Conservation (phyloP, 2,888 invertebrate genomes). For the Phalera bucephala region DNA sequence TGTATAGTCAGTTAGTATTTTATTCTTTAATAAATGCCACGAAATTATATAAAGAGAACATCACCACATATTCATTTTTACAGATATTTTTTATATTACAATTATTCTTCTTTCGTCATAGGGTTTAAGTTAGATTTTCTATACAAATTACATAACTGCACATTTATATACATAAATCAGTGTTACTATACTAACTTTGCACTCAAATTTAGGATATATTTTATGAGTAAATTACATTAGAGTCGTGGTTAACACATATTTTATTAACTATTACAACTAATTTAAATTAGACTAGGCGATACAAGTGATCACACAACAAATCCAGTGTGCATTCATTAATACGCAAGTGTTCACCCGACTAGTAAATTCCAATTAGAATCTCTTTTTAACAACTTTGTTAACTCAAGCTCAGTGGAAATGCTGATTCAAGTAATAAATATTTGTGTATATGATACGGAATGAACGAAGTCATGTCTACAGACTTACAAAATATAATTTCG, state of each 20-base stretch:
- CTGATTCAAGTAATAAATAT: constrained; percentile 26
- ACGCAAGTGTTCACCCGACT: constrained; percentile 5
- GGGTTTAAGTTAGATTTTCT: neutral
- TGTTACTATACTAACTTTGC: constrained; percentile 9
- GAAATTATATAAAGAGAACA: too few species aligned
- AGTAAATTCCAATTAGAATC: too few species aligned
- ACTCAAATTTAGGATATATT: constrained; percentile 12
- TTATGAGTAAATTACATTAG: constrained; percentile 14
- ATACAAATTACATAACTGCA: neutral
- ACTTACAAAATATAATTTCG: neutral
- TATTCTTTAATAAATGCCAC: too few species aligned
- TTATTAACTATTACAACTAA: constrained; percentile 34
- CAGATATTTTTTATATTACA: neutral
- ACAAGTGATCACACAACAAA: constrained; percentile 47
- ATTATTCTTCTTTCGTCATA: neutral
- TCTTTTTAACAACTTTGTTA: too few species aligned
- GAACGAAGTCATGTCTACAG: constrained; percentile 18
- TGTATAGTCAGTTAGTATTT: neutral
- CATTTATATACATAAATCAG: neutral
- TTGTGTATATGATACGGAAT: constrained; percentile 23
- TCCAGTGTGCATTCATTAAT: constrained; percentile 38
- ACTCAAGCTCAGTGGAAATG: too few species aligned
- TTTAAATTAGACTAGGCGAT: constrained; percentile 50
- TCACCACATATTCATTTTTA: too few species aligned
- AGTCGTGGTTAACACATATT: constrained; percentile 16